phyloP scores from a whole-genome alignment of 2,888 invertebrate species.

The Tetheella fluctuosa region DNA sequence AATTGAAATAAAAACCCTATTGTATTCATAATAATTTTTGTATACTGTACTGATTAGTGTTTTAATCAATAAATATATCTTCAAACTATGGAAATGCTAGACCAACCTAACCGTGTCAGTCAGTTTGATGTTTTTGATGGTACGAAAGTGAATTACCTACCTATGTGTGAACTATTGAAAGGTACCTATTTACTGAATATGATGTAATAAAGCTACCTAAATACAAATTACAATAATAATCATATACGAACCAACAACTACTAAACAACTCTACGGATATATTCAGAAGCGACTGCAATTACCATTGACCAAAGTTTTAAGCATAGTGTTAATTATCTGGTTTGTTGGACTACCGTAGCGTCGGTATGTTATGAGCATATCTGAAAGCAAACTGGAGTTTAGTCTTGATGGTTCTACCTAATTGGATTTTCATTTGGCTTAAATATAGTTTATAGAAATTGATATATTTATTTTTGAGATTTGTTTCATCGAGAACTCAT shows the following conservation, averaged over 20 bases:
- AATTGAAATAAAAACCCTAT: too few species aligned
- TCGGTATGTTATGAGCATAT: conserved; percentile 67
- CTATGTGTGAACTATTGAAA: too few species aligned
- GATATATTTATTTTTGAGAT: too few species aligned
- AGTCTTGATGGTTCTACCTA: conserved; percentile 25
- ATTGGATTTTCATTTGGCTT: conserved; percentile 16
- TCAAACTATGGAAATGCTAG: too few species aligned
- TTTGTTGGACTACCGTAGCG: conserved; percentile 60
- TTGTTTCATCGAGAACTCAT: too few species aligned
- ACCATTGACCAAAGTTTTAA: conserved; percentile 69
- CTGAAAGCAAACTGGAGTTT: conserved; percentile 70
- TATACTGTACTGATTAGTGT: too few species aligned
- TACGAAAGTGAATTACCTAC: too few species aligned
- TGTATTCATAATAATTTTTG: too few species aligned
- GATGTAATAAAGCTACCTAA: neutral
- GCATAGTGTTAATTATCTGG: conserved; percentile 61
- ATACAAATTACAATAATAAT: neutral
- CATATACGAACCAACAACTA: neutral
- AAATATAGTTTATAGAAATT: conserved; percentile 14
- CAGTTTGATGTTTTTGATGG: too few species aligned
- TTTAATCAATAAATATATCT: too few species aligned
- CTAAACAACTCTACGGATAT: conserved; percentile 6
- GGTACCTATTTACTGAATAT: too few species aligned
- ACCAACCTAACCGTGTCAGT: too few species aligned
- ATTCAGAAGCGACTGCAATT: conserved; percentile 62